Conservation (phyloP, 2,888 invertebrate species). For the Blastobasis lacticolella region DNA sequence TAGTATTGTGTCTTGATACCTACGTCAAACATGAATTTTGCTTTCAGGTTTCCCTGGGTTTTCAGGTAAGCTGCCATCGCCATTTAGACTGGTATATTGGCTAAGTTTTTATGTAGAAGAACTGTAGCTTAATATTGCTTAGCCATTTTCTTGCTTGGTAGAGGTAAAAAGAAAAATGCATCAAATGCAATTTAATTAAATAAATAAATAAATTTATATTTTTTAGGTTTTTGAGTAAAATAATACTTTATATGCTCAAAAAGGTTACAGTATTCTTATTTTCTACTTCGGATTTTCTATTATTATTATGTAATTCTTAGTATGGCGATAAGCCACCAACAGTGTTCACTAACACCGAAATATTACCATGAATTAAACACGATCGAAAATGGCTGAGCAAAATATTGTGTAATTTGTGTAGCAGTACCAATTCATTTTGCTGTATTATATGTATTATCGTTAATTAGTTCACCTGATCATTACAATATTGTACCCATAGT, state of each 20-base stretch:
- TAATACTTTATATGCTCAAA: not conserved
- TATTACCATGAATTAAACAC: not conserved
- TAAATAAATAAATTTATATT: no score
- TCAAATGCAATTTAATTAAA: no score
- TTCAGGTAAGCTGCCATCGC: conserved; percentile 53
- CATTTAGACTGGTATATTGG: no score
- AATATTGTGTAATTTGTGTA: not conserved
- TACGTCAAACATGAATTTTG: conserved; percentile 17
- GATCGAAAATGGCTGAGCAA: not conserved
- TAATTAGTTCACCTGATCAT: not conserved
- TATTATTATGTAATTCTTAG: not conserved
- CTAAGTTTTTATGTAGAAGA: conserved; percentile 14
- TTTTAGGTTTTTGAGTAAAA: not conserved
- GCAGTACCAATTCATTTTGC: not conserved
- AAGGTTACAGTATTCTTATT: no score
- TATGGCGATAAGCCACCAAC: not conserved
- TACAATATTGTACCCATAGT: not conserved
- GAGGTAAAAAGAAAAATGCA: not conserved
- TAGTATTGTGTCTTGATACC: not conserved
- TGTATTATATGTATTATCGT: not conserved
- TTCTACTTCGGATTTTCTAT: not conserved
- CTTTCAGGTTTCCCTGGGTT: conserved; percentile 72
- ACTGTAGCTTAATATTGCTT: conserved; percentile 1
- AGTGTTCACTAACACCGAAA: not conserved
- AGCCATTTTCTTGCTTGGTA: not conserved